These are phyloP conservation scores for Styela plicata DNA, from an alignment of 23 tunicate genomes.

Conservation along the genomic window DNA sequence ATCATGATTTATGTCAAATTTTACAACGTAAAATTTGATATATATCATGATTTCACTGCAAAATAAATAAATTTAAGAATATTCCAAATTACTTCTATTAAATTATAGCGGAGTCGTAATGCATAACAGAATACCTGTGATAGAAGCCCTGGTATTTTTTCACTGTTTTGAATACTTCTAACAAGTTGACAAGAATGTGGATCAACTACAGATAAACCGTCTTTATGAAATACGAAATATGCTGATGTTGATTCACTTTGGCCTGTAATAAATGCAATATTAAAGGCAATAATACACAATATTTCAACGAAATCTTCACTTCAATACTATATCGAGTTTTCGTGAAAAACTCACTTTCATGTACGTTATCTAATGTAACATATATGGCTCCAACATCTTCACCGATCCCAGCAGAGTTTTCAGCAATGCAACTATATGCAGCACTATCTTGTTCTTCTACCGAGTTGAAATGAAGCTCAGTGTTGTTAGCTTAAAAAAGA, in stretches of 20 bases:
- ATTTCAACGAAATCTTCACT: too few relatives aligned
- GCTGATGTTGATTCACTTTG: conserved; percentile 19
- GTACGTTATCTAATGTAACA: conserved; percentile 26
- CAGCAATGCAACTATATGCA: conserved; percentile 67
- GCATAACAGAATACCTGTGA: conserved; percentile 74
- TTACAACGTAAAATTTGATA: too few relatives aligned
- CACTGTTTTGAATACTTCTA: conserved; percentile 29
- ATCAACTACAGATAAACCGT: conserved; percentile 36
- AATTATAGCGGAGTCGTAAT: not conserved
- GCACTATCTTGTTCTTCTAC: conserved; percentile 57
- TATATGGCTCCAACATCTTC: conserved; percentile 46
- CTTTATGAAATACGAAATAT: conserved; percentile 48
- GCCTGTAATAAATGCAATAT: not conserved
- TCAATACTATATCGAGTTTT: too few relatives aligned
- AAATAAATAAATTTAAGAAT: too few relatives aligned
- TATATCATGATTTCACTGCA: too few relatives aligned
- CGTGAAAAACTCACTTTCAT: not conserved
- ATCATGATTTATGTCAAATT: too few relatives aligned
- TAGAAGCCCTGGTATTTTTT: conserved; percentile 63
- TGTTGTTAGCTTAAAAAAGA: conserved; percentile 49
- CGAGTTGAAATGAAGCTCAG: conserved; percentile 60
- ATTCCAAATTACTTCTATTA: too few relatives aligned
- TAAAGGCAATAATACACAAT: too few relatives aligned
- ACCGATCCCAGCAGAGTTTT: conserved; percentile 40
- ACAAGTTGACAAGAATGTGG: conserved; percentile 39